phyloP scores from a whole-genome alignment of 2,888 invertebrate species.

The Hydrotaea cyrtoneurina region DNA sequence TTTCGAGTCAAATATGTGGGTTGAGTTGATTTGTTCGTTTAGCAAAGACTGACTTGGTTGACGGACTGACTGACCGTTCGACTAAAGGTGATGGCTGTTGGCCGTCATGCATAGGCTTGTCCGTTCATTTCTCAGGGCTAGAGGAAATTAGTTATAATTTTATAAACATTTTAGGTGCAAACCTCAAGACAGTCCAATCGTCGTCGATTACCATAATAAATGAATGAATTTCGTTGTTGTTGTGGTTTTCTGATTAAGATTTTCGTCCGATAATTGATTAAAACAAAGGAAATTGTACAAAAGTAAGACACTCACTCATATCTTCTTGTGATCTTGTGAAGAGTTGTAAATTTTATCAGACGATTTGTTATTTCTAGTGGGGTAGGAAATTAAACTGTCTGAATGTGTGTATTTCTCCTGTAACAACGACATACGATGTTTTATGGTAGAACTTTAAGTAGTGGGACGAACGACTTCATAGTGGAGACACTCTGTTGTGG shows the following conservation, averaged over 20 bases:
- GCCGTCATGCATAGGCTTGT: not conserved
- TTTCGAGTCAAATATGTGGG: slow-evolving; percentile 5
- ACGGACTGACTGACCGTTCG: not conserved
- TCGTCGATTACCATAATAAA: slow-evolving; percentile 24
- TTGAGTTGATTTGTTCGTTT: not conserved
- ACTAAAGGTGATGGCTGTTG: not conserved
- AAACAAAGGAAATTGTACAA: not conserved
- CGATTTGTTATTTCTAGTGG: not conserved
- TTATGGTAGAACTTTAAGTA: too few species aligned
- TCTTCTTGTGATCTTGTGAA: not conserved
- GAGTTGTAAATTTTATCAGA: slow-evolving; percentile 23
- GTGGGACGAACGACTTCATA: too few species aligned
- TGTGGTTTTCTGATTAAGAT: not conserved
- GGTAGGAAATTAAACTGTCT: not conserved
- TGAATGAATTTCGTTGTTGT: slow-evolving; percentile 9
- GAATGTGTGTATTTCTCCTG: not conserved
- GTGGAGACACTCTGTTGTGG: too few species aligned
- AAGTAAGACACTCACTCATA: not conserved
- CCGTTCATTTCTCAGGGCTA: not conserved
- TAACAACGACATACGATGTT: too few species aligned
- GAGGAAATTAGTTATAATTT: slow-evolving; percentile 47
- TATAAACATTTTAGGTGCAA: slow-evolving; percentile 51
- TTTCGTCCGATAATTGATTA: slow-evolving; percentile 12
- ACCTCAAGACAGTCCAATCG: slow-evolving; percentile 40
- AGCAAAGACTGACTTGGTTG: not conserved